Percentiles rank a stretch among this genome's conserved stretches.
These are phyloP conservation scores for Syngnathoides biaculeatus DNA, from an alignment of 2,113 vertebrate genomes.

Conservation along the genomic window DNA sequence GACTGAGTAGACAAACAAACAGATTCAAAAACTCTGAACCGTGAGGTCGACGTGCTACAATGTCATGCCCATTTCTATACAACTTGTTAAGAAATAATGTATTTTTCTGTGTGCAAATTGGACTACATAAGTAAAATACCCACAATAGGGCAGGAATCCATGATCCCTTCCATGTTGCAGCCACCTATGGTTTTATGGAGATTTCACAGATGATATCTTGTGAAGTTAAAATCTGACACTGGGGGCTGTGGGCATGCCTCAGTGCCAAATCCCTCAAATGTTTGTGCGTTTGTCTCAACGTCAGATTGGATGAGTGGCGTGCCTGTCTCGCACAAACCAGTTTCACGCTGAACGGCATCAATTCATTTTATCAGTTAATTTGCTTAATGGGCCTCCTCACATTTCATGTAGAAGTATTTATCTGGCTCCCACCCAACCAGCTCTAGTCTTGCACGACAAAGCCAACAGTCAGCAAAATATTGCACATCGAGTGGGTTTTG, in stretches of 20 bases:
- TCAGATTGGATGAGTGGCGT: conserved; percentile 26
- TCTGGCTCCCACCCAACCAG: conserved; percentile 22
- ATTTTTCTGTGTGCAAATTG: conserved; percentile 1
- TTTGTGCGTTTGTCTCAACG: conserved; percentile 32
- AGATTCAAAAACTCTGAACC: not conserved
- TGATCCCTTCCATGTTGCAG: conserved; percentile 20
- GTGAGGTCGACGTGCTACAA: no score
- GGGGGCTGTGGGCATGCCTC: conserved; percentile 41
- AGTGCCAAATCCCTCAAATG: conserved; percentile 28
- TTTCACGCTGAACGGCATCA: conserved; percentile 30
- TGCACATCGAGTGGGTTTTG: not conserved
- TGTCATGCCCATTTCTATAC: no score
- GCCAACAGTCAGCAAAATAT: conserved; percentile 23
- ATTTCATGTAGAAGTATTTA: conserved; percentile 44
- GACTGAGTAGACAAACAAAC: not conserved
- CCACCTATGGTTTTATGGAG: conserved; percentile 27
- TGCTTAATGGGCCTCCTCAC: conserved; percentile 43
- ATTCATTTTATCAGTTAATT: conserved; percentile 48
- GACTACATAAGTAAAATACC: conserved; percentile 6
- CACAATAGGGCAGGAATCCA: conserved; percentile 4
- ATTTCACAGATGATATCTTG: conserved; percentile 53
- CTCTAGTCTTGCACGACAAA: conserved; percentile 20
- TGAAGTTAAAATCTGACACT: conserved; percentile 34
- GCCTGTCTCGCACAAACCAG: conserved; percentile 39
- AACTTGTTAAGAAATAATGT: not conserved